These are phyloP conservation scores for Philhelius pedissequus DNA, from an alignment of 2,888 invertebrate genomes.

Conservation along the genomic window DNA sequence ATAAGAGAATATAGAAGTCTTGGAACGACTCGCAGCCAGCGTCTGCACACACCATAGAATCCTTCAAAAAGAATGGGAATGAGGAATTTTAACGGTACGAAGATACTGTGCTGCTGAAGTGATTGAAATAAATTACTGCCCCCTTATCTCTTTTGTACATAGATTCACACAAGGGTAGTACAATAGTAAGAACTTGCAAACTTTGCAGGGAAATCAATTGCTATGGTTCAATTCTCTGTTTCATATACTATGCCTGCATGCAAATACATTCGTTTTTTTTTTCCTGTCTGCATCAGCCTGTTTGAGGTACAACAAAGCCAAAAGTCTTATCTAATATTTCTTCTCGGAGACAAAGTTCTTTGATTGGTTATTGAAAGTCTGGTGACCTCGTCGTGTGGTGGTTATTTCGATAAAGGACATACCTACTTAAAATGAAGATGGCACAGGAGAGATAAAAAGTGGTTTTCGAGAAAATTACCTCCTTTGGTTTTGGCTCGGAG, in stretches of 20 bases:
- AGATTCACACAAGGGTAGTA: not conserved
- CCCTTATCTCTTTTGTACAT: not conserved
- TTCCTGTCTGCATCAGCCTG: slow-evolving; percentile 28
- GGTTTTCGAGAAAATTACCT: not conserved
- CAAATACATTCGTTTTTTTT: slow-evolving; percentile 25
- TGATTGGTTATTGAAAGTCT: not conserved
- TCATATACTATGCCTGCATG: slow-evolving; percentile 40
- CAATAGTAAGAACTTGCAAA: slow-evolving; percentile 5
- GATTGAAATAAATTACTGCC: slow-evolving; percentile 59
- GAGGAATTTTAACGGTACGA: slow-evolving; percentile 61
- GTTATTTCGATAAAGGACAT: not conserved
- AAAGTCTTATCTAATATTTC: slow-evolving; percentile 39
- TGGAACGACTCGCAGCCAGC: not conserved
- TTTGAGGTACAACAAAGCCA: not conserved
- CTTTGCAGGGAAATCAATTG: not conserved
- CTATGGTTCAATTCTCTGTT: not conserved
- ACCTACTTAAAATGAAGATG: not conserved
- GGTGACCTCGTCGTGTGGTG: slow-evolving; percentile 30
- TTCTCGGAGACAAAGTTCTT: slow-evolving; percentile 32
- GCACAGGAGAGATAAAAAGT: not conserved
- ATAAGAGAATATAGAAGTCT: slow-evolving; percentile 6
- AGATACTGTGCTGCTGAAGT: slow-evolving; percentile 27
- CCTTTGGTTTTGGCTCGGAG: not conserved
- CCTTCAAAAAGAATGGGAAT: slow-evolving; percentile 55
- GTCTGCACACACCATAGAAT: not conserved